Percentiles rank a stretch among this genome's conserved stretches.
These are phyloP conservation scores for Ctena decussata DNA, from an alignment of 2,888 invertebrate genomes.

Conservation along the genomic window DNA sequence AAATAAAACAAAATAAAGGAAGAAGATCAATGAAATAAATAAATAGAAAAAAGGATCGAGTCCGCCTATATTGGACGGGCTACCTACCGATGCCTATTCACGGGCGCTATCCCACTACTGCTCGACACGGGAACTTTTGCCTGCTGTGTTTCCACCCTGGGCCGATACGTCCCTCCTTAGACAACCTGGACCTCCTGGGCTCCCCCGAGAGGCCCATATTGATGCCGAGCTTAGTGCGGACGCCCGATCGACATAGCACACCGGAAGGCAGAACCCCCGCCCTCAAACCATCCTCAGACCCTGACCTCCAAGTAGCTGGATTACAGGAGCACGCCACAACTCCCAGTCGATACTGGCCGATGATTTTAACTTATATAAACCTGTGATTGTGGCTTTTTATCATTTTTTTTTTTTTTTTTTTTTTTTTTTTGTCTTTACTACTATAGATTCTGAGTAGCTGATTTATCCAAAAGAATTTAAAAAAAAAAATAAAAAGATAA, in stretches of 20 bases:
- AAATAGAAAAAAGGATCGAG: conserved; percentile 90
- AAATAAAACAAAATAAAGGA: no score
- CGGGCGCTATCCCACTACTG: conserved; percentile 92
- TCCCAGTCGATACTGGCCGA: conserved; percentile 92
- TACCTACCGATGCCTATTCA: conserved; percentile 89
- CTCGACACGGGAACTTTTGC: conserved; percentile 99
- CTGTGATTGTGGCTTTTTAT: no score
- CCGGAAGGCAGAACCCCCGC: conserved; percentile 92
- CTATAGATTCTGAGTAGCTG: no score
- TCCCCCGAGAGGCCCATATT: conserved; percentile 97
- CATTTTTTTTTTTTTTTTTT: no score
- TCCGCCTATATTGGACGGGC: conserved; percentile 93
- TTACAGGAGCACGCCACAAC: conserved; percentile 99
- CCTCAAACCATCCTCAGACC: conserved; percentile 97
- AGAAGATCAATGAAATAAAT: no score
- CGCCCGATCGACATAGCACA: conserved; percentile 91
- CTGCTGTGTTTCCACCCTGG: conserved; percentile 99
- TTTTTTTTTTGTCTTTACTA: no score
- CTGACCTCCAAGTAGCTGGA: conserved; percentile 98
- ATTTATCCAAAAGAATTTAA: no score
- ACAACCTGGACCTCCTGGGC: conserved; percentile 94
- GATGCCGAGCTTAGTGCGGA: conserved; percentile 95
- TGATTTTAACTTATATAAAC: no score
- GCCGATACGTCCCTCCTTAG: conserved; percentile 99
- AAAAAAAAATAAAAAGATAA: no score